phyloP scores from a whole-genome alignment of 2,797 vertebrate genomes.

The Scolopax rusticola region DNA sequence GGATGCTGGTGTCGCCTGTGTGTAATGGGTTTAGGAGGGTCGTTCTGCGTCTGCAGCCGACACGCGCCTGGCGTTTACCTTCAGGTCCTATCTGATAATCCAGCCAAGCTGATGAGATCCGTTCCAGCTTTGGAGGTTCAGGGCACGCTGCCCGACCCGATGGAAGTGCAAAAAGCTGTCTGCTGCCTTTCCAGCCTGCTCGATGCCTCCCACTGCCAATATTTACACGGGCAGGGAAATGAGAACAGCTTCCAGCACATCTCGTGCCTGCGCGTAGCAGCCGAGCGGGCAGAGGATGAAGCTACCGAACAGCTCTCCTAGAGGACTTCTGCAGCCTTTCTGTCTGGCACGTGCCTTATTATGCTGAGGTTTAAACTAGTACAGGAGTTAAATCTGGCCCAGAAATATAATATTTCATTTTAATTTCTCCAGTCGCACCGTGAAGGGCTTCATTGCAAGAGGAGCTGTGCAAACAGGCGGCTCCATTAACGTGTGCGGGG shows the following conservation, averaged over 20 bases:
- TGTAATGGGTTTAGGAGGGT: constrained; percentile 34
- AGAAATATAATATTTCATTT: not conserved
- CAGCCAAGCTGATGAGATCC: constrained; percentile 40
- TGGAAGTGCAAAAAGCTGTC: not conserved
- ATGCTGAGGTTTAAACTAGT: not conserved
- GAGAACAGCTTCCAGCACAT: constrained; percentile 11
- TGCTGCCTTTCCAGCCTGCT: not conserved
- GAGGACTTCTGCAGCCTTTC: not conserved
- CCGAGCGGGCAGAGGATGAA: not conserved
- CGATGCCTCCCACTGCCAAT: not conserved
- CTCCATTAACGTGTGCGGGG: accelerated
- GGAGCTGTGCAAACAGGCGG: not conserved
- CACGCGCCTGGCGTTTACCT: constrained; percentile 11
- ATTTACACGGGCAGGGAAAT: not conserved
- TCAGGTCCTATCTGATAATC: constrained; percentile 18
- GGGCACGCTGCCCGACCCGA: not conserved
- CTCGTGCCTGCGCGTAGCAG: not conserved
- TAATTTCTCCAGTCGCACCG: not conserved
- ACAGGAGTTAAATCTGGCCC: not conserved
- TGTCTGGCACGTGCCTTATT: not conserved
- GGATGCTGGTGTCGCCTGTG: not conserved
- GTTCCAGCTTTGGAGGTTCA: constrained; percentile 24
- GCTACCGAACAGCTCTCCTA: not conserved
- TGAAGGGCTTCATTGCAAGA: not conserved
- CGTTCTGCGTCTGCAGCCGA: not conserved